Conservation (phyloP, 2,797 vertebrate species). For the Sebastes baramenuke region DNA sequence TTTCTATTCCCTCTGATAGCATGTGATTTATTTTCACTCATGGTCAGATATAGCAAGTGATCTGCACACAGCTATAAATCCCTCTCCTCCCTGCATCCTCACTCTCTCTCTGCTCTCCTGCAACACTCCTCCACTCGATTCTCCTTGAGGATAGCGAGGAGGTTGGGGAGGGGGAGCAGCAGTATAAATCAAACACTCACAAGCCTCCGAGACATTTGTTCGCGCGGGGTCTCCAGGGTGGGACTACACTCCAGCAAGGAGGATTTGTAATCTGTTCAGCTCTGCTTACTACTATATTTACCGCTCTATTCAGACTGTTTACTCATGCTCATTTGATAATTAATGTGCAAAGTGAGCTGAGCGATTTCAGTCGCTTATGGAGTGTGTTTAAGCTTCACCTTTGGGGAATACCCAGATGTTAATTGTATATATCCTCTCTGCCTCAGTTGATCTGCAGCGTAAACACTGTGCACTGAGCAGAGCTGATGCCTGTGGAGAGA, state of each 20-base stretch:
- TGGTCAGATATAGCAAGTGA: constrained; percentile 1
- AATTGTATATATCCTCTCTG: constrained; percentile 8
- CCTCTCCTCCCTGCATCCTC: background rate
- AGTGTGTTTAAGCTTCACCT: constrained; percentile 36
- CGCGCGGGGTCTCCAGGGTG: background rate
- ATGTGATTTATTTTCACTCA: background rate
- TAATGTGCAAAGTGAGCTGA: constrained; percentile 1
- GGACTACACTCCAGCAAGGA: background rate
- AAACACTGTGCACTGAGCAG: background rate
- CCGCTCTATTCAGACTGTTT: constrained; percentile 4
- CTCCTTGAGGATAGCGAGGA: constrained; percentile 8
- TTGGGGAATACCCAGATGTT: constrained; percentile 44
- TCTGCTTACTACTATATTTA: background rate
- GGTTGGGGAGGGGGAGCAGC: background rate
- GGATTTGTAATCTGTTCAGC: constrained; percentile 22
- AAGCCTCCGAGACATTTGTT: constrained; percentile 37
- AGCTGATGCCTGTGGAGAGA: background rate
- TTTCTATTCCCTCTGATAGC: background rate
- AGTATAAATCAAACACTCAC: constrained; percentile 32
- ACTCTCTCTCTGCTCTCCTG: background rate
- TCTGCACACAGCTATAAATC: background rate
- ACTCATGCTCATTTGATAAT: constrained; percentile 31
- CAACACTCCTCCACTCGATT: constrained; percentile 15
- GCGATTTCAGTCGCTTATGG: constrained; percentile 7
- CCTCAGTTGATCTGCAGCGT: constrained; percentile 1